A percentile compares a stretch with the other conserved stretches of the same genome.
phyloP scores from a whole-genome alignment of 2,797 vertebrate species.

The Malacoctenus gilli region DNA sequence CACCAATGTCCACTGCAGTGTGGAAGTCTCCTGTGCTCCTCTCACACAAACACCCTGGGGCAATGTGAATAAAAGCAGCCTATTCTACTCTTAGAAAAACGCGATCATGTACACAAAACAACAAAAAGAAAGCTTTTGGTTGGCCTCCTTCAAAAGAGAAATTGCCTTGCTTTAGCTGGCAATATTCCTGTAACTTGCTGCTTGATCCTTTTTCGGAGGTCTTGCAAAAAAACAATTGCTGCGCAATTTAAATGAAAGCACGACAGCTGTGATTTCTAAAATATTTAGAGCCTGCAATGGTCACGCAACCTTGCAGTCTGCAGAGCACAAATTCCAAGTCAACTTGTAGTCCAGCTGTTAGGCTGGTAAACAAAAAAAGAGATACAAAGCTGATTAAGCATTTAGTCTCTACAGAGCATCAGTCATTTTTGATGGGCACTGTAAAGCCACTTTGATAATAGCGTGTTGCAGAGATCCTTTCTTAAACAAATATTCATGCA shows the following conservation, averaged over 20 bases:
- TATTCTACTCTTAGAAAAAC: conserved; percentile 41
- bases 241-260: conserved; percentile 4
- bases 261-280: neutral
- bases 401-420: conserved; percentile 8
- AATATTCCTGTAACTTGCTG: conserved; percentile 17
- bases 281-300: neutral
- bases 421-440: conserved; percentile 27
- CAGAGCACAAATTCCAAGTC: too few relatives aligned
- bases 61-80: conserved; percentile 44
- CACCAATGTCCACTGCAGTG: conserved; percentile 28
- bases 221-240: neutral
- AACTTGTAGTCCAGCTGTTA: neutral
- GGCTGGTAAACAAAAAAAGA: neutral
- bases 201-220: neutral
- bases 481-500: conserved; percentile 45
- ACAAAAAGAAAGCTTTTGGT: conserved; percentile 20
- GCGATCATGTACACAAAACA: conserved; percentile 37
- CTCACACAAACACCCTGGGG: conserved; percentile 42
- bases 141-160: conserved; percentile 10
- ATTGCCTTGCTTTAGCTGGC: too few relatives aligned
- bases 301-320: neutral
- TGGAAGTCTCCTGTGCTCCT: conserved; percentile 36
- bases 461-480: conserved; percentile 39
- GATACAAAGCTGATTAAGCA: conserved; percentile 7
- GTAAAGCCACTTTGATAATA: conserved; percentile 24